phyloP scores from a whole-genome alignment of 2,113 vertebrate genomes.

The Silurus asotus region DNA sequence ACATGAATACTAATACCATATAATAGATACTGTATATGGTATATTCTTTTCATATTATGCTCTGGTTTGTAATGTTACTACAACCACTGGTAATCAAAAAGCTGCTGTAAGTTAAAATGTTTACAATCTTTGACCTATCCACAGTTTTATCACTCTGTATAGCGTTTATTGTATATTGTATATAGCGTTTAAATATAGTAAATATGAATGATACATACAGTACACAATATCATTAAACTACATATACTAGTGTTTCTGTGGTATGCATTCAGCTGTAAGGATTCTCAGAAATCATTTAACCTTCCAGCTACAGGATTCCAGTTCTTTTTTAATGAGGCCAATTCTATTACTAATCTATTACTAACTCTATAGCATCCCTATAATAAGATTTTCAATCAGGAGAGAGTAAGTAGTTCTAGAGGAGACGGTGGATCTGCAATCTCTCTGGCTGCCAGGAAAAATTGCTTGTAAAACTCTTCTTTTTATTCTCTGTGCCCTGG shows the following conservation, averaged over 20 bases:
- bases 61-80: background rate
- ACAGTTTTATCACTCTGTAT: background rate
- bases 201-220: background rate
- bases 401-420: background rate
- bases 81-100: background rate
- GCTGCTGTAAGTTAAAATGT: background rate
- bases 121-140: background rate
- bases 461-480: conserved; percentile 23
- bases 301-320: background rate
- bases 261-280: background rate
- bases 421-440: background rate
- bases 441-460: conserved; percentile 19
- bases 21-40: background rate
- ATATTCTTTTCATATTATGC: conserved; percentile 1
- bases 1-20: background rate
- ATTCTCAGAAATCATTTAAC: background rate
- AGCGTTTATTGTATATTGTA: background rate
- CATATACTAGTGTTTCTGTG: background rate
- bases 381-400: conserved; percentile 4
- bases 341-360: background rate
- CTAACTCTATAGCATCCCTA: conserved; percentile 1
- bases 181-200: no score
- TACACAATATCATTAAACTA: background rate
- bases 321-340: background rate
- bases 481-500: conserved; percentile 15